Evolutionary conservation across 2,113 vertebrate genomes (phyloP), one percentile per base, ranked within the genome.

Genomic region (Hyperopisus bebe): DNA sequence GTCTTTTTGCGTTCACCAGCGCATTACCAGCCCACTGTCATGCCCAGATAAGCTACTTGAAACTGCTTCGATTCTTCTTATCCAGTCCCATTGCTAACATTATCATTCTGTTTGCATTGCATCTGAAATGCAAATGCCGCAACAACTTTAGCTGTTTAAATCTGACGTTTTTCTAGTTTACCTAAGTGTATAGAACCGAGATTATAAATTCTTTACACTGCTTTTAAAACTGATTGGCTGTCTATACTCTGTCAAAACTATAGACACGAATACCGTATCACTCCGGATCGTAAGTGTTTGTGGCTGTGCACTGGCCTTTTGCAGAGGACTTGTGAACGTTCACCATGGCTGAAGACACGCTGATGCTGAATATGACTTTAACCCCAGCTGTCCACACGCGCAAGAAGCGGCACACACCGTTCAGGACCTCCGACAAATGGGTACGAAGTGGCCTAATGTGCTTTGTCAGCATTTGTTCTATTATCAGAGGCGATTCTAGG

Each of bases 341-440:
- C 58, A 84, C 47, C 86, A 93, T 93, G 93, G 88, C 92, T 84
- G 91, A 93, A 24, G 91, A 90, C 35, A 44, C 17, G 50, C 39
- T 93, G 88, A 91, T 92, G 92, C 46, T 93, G 58, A 93, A 93
- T 90, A 86, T 93, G 50, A 91, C 62, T 53, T 15, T 88, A 77
- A 3, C 31, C 19, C 53, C 66, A 44, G 7, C 89, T 27, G 58
- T 86, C 87, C 62, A 10, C 27, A 19, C 24, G 2, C 35, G 19
- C 9, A 87, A 39, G 44, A 90, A 51, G 55, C 5, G 24, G 11
- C 31, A 62, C 39, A 89, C 21, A 47, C 13, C 89, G 9, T 47
- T 84, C 77, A 89, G n/a, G 21, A 19, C 80, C 17, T 51, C 89
- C 24, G 89, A 89, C 42, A 89, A 89, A 89, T 89, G 89, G 89